Conservation (phyloP, 2,888 invertebrate species). For the Anoplius nigerrimus region DNA sequence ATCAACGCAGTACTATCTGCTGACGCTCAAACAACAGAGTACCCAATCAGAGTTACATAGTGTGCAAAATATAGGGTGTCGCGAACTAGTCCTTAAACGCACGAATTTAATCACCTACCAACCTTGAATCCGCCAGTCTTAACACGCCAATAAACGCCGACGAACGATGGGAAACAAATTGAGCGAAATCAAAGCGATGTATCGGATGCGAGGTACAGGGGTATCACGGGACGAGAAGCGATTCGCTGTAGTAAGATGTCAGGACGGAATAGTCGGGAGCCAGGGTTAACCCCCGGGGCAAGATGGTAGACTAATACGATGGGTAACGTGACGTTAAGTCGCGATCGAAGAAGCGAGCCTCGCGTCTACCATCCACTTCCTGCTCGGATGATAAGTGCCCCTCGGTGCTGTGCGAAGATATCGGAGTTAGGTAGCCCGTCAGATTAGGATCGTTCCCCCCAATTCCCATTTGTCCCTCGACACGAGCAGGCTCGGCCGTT, state of each 20-base stretch:
- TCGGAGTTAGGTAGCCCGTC: conserved; percentile 62
- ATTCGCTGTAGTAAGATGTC: conserved; percentile 6
- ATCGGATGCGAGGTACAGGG: no score
- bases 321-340: conserved; percentile 66
- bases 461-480: conserved; percentile 5
- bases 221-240: conserved; percentile 6
- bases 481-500: conserved; percentile 20
- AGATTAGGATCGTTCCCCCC: conserved; percentile 67
- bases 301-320: conserved; percentile 58
- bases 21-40: no score
- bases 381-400: conserved; percentile 44
- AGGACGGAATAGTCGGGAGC: conserved; percentile 33
- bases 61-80: no score
- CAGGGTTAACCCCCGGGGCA: conserved; percentile 27
- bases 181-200: no score
- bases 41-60: no score
- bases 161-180: no score
- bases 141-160: no score
- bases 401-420: conserved; percentile 48
- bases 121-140: no score
- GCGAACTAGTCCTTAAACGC: no score
- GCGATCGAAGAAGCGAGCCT: conserved; percentile 46
- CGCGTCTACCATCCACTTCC: conserved; percentile 10
- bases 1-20: no score
- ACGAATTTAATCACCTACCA: no score